Conservation (phyloP, 2,113 vertebrate genomes). For the Hiodon alosoides region DNA sequence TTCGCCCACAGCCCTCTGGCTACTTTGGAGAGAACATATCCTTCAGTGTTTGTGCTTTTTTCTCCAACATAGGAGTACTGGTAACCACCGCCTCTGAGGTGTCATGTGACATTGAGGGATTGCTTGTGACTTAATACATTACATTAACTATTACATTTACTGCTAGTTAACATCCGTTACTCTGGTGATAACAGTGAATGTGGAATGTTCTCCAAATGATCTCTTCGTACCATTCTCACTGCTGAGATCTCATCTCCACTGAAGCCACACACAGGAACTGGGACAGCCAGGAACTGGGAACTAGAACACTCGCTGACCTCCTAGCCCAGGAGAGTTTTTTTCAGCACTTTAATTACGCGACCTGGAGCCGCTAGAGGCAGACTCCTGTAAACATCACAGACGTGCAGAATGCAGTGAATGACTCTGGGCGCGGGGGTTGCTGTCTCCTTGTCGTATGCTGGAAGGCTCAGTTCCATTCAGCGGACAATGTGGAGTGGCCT, state of each 20-base stretch:
- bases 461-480: neutral
- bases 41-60: too few species aligned
- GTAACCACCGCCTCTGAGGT: too few species aligned
- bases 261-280: neutral
- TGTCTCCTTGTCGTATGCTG: neutral
- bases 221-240: neutral
- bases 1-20: too few species aligned
- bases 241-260: neutral
- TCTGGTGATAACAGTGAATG: neutral
- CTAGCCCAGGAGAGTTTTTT: slow-evolving; percentile 5
- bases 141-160: neutral
- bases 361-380: neutral
- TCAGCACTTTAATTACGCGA: neutral
- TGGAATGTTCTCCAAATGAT: neutral
- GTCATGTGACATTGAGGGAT: neutral
- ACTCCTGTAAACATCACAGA: neutral
- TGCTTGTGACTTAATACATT: neutral
- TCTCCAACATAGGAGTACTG: too few species aligned
- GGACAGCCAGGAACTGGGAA: neutral
- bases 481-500: neutral
- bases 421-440: neutral
- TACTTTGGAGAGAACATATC: too few species aligned
- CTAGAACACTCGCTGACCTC: neutral
- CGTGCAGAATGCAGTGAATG: neutral
- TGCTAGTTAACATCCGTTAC: neutral